phyloP scores from a whole-genome alignment of 1,140 invertebrate species.

The Meloidogyne floridensis region DNA sequence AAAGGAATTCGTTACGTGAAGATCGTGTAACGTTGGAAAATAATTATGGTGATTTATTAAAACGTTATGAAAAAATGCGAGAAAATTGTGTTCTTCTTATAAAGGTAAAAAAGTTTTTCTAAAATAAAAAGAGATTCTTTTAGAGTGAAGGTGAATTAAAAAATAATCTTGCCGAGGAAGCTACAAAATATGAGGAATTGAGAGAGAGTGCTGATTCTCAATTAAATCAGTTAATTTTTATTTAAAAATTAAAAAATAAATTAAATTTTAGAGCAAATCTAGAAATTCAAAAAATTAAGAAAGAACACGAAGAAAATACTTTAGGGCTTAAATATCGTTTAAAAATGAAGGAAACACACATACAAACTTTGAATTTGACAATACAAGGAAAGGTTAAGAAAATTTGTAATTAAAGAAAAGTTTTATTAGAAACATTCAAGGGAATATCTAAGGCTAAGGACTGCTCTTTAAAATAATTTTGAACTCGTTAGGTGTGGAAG shows the following conservation, averaged over 20 bases:
- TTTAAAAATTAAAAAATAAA: conserved; percentile 7
- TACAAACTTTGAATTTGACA: conserved; percentile 36
- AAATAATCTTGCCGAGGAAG: conserved; percentile 35
- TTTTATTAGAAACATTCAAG: neutral
- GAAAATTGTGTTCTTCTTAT: conserved; percentile 36
- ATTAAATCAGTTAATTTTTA: conserved; percentile 26
- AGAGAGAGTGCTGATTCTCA: conserved; percentile 21
- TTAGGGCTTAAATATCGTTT: conserved; percentile 36
- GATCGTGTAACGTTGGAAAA: conserved; percentile 29
- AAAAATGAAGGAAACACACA: conserved; percentile 42
- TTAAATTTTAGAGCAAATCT: conserved; percentile 36
- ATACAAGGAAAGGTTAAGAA: conserved; percentile 36
- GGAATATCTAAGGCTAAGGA: too few species aligned
- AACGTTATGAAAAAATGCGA: conserved; percentile 36
- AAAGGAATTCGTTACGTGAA: conserved; percentile 35
- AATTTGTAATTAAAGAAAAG: too few species aligned
- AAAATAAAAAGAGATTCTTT: conserved; percentile 26
- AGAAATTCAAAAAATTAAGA: conserved; percentile 34
- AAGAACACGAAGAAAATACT: conserved; percentile 44
- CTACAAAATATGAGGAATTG: conserved; percentile 37
- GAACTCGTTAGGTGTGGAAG: too few species aligned
- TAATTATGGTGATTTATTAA: conserved; percentile 38
- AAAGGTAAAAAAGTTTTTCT: conserved; percentile 30
- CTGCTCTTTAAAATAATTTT: too few species aligned
- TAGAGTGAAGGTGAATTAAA: conserved; percentile 42